Evolutionary conservation across 2,888 invertebrate species (phyloP).

Genomic region (Synanthedon myopaeformis): DNA sequence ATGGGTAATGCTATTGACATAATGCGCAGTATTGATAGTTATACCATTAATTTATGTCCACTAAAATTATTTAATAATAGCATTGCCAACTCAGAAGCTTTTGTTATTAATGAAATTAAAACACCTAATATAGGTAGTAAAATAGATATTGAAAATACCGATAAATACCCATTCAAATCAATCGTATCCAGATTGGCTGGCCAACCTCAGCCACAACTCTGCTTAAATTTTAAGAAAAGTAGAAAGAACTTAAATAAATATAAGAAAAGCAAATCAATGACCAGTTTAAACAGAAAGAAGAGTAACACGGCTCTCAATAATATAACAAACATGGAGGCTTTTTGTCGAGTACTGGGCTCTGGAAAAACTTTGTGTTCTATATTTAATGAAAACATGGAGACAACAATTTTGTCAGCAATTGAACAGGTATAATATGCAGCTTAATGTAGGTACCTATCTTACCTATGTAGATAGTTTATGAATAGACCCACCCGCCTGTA

Average conservation of each 20-base stretch:
- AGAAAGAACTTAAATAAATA: constrained; percentile 28
- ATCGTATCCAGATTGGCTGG: no score
- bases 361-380: constrained; percentile 29
- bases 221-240: constrained; percentile 7
- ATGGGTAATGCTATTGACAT: no score
- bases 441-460: neutral
- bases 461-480: no score
- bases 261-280: constrained; percentile 43
- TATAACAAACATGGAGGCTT: constrained; percentile 46
- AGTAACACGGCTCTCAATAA: constrained; percentile 25
- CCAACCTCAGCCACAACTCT: neutral
- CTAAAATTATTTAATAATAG: no score
- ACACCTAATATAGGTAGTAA: no score
- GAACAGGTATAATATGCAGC: constrained; percentile 27
- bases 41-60: no score
- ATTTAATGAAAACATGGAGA: constrained; percentile 29
- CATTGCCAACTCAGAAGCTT: no score
- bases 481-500: no score
- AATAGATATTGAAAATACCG: neutral
- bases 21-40: no score
- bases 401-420: constrained; percentile 35
- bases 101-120: no score
- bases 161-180: neutral
- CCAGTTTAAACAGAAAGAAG: constrained; percentile 24
- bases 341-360: constrained; percentile 41